Percentiles rank a stretch among this genome's conserved stretches.
Evolutionary conservation across 2,797 vertebrate species (phyloP).

Genomic region (Rhinichthys osculus): DNA sequence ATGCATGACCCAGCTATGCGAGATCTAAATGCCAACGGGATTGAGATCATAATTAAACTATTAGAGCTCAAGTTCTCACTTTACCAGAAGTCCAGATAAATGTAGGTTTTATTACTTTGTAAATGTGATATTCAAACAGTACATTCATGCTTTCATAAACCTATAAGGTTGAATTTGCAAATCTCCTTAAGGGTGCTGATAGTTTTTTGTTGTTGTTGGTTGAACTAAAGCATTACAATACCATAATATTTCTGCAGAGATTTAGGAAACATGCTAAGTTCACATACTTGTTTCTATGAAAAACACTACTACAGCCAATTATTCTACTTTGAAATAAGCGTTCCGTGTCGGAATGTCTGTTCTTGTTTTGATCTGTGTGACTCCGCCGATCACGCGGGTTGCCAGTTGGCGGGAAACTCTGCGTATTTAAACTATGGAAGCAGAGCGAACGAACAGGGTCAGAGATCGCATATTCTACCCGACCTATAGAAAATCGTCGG

Average conservation of each 20-base stretch:
- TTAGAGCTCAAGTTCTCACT: neutral
- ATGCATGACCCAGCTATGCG: conserved; percentile 30
- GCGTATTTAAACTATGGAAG: neutral
- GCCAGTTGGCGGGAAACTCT: neutral
- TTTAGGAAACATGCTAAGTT: neutral
- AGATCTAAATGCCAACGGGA: conserved; percentile 1
- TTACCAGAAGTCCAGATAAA: neutral
- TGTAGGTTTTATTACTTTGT: neutral
- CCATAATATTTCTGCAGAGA: neutral
- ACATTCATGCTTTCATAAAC: neutral
- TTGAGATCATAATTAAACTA: conserved; percentile 17
- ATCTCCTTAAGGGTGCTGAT: neutral
- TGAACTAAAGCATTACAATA: neutral
- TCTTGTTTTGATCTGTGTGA: neutral
- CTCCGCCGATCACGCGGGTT: too few species aligned
- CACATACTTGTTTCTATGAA: neutral
- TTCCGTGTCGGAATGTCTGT: neutral
- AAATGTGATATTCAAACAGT: neutral
- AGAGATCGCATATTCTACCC: neutral
- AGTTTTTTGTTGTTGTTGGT: neutral
- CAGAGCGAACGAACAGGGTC: too few species aligned
- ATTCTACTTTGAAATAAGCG: neutral
- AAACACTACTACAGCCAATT: neutral
- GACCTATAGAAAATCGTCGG: too few species aligned
- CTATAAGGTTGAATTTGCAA: neutral